phyloP scores from a whole-genome alignment of 2,797 vertebrate species.

The Vipera latastei region DNA sequence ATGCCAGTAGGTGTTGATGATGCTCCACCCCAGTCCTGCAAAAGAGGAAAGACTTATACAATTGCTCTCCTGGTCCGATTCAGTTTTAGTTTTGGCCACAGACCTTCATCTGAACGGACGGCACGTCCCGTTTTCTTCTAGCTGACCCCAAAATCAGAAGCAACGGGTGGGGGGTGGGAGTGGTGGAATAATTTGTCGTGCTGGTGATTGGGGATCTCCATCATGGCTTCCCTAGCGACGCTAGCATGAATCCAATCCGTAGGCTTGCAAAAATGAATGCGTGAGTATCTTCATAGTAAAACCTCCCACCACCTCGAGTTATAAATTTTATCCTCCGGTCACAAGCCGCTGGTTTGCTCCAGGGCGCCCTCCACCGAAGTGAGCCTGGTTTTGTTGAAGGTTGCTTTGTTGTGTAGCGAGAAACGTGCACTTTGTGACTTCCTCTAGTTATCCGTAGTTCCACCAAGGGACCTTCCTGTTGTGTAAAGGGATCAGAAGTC shows the following conservation, averaged over 20 bases:
- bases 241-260: neutral
- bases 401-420: constrained; percentile 1
- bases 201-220: neutral
- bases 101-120: neutral
- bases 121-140: no score
- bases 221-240: neutral
- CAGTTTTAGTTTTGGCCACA: neutral
- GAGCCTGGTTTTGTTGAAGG: neutral
- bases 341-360: neutral
- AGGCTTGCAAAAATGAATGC: neutral
- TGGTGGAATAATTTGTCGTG: neutral
- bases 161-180: neutral
- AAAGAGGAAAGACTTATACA: no score
- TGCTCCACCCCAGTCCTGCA: neutral
- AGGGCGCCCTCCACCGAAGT: no score
- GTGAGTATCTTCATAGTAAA: neutral
- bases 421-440: neutral
- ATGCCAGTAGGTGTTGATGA: neutral
- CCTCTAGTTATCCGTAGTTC: neutral
- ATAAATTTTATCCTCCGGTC: neutral
- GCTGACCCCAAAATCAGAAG: neutral
- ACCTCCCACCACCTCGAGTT: neutral
- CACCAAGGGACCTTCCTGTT: neutral
- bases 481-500: neutral
- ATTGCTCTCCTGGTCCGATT: neutral